phyloP scores from a whole-genome alignment of 2,113 vertebrate species.

The Hystrix cristata region DNA sequence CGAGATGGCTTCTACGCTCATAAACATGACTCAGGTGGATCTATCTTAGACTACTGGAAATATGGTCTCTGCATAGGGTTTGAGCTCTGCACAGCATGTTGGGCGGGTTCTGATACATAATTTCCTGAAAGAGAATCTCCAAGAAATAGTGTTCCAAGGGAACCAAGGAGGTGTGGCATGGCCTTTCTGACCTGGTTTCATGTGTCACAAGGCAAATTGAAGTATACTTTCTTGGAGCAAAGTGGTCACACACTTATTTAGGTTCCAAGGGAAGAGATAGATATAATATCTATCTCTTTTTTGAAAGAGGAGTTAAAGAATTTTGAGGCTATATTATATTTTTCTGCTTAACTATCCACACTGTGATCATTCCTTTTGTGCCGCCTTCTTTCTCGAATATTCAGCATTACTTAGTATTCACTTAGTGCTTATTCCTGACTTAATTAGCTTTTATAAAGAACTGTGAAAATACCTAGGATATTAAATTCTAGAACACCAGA shows the following conservation, averaged over 20 bases:
- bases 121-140: not conserved
- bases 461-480: not conserved
- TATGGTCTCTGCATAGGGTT: fast-evolving
- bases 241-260: not conserved
- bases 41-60: not conserved
- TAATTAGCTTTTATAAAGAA: not conserved
- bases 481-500: not conserved
- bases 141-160: not conserved
- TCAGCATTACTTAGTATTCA: not conserved
- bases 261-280: not conserved
- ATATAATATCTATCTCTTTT: not conserved
- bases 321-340: not conserved
- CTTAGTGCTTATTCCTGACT: not conserved
- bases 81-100: not conserved
- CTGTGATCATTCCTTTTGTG: not conserved
- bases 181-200: not conserved
- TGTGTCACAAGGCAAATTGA: not conserved
- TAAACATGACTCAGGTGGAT: not conserved
- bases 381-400: not conserved
- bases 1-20: not conserved
- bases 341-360: not conserved
- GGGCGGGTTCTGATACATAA: not conserved
- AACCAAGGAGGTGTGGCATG: not conserved
- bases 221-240: not conserved
- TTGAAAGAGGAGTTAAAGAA: not conserved